Base-by-base conservation (phyloP, 2,797 vertebrate species). In the Rhinatrema bivittatum region DNA sequence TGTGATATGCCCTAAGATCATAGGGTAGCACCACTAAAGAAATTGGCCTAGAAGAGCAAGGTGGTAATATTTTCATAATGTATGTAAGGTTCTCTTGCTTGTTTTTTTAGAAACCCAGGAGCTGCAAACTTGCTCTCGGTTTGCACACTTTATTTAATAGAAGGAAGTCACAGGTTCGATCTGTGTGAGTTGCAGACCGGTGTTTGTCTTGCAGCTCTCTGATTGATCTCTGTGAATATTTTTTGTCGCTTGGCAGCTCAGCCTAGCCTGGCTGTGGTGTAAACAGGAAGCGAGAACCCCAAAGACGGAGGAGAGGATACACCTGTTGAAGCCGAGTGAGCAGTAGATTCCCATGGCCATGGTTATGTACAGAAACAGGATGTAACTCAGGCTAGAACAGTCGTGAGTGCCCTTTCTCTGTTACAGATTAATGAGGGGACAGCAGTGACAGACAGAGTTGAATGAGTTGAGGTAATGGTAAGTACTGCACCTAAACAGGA, bases 271-370 rank as follows among this genome's bases (percentile, higher is more conserved):
- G 33, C 56, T 40, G 38, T 26, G 44, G 57, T 60, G 45, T 55
- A 68, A 71, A 73, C 72, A 73, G 72, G 72, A 75, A 73, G 65
- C 6, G 24, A 55, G 55, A 66, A 6, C 42, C 47, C 32, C 36
- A 34, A 57, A 39, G 47, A 48, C 40, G 26, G 62, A 70, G 66
- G 61, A 26, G 62, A 68, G 68, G 70, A 75, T 73, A 65, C 72
- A 75, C 72, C 72, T 75, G 72, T 57, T 34, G 39, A 17, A 0
- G 6, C 39, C 32, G 41, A 29, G 21, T 47, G 34, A 62, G 66
- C 54, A 55, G 54, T 64, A 60, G 61, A 32, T 42, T 35, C 47
- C 25, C 36, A 65, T 42, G 37, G 54, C 51, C 49, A 2, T 60
- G 50, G 35, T 10, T 46, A 40, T 25, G 28, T 33, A 45, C 52